Evolutionary conservation across 1,140 invertebrate species (phyloP).

Genomic region (Leptestheria dahalacensis): DNA sequence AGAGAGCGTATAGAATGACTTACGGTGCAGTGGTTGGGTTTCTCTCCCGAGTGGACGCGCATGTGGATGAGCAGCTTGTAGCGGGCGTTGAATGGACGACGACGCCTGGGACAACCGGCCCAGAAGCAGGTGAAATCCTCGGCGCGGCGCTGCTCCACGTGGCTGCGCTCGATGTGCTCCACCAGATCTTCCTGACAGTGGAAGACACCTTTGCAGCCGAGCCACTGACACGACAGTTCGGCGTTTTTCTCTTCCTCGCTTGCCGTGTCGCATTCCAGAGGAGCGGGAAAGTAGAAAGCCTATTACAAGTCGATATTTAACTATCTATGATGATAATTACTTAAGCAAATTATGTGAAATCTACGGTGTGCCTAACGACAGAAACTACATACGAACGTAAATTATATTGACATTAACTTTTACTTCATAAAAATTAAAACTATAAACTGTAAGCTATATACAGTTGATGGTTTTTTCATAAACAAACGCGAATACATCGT

Average conservation of each 20-base stretch:
- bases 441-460: too few species aligned
- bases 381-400: too few species aligned
- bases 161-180: conserved; percentile 74
- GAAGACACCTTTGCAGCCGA: conserved; percentile 63
- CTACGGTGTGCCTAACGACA: too few species aligned
- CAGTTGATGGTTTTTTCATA: too few species aligned
- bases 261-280: background rate
- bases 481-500: too few species aligned
- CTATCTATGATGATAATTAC: too few species aligned
- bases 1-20: conserved; percentile 36
- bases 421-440: too few species aligned
- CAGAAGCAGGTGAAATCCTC: conserved; percentile 83
- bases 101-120: conserved; percentile 65
- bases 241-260: background rate
- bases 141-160: conserved; percentile 72
- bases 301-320: background rate
- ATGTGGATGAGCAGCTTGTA: conserved; percentile 95
- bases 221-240: conserved; percentile 52
- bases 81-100: conserved; percentile 83
- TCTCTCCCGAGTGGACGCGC: conserved; percentile 88
- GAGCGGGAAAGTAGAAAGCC: background rate
- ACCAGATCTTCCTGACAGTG: conserved; percentile 63
- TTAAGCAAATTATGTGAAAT: too few species aligned
- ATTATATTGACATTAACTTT: too few species aligned
- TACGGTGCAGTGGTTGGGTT: conserved; percentile 90